These are phyloP conservation scores for cattle (Bos taurus) DNA, from an alignment of 2,113 vertebrate species.

Conservation along the genomic window DNA sequence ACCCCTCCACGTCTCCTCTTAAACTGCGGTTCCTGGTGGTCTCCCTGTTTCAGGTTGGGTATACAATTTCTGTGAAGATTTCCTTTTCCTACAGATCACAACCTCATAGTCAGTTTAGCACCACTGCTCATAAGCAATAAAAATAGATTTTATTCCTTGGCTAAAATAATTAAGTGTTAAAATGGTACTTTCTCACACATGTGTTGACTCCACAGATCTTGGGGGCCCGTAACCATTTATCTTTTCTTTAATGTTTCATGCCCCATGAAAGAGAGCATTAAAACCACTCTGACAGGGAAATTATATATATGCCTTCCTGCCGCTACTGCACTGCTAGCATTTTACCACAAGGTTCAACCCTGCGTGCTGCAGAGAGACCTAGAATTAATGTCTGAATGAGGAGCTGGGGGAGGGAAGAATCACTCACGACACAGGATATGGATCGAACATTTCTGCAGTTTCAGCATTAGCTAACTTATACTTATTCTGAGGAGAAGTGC, in stretches of 20 bases:
- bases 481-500: not conserved
- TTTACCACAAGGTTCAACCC: not conserved
- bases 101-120: not conserved
- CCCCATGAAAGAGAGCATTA: not conserved
- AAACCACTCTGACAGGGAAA: conserved; percentile 22
- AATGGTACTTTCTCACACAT: not conserved
- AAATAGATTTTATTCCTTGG: conserved; percentile 20
- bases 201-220: conserved; percentile 4
- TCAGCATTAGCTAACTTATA: conserved; percentile 32
- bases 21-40: not conserved
- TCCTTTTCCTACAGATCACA: not conserved
- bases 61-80: not conserved
- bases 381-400: conserved; percentile 47
- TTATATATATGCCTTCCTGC: not conserved
- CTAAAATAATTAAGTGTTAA: conserved; percentile 19
- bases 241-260: conserved; percentile 2
- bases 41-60: not conserved
- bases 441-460: not conserved
- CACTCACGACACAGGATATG: not conserved
- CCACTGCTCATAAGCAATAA: not conserved
- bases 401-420: conserved; percentile 17
- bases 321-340: not conserved
- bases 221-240: not conserved
- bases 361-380: not conserved
- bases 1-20: not conserved